A percentile compares a stretch with the other conserved stretches of the same genome.
Evolutionary conservation across 2,888 invertebrate genomes (phyloP).

Genomic region (Ypsolopha scabrella): DNA sequence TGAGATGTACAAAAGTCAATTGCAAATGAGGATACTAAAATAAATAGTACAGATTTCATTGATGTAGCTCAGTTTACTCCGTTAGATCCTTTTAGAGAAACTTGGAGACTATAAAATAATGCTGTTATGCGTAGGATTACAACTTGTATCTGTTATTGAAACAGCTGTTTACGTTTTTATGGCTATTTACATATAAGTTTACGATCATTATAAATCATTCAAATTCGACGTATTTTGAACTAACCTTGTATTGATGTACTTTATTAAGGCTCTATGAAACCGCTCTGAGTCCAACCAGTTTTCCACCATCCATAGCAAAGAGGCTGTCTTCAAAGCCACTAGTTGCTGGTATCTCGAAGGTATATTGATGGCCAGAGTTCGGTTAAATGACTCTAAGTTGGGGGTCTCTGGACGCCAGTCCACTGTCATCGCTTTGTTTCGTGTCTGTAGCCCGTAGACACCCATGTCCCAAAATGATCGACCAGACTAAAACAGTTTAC

Average conservation of each 20-base stretch:
- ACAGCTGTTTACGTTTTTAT: no score
- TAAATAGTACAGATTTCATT: no score
- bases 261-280: constrained; percentile 38
- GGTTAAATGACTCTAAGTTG: constrained; percentile 37
- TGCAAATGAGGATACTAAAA: no score
- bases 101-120: no score
- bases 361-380: constrained; percentile 41
- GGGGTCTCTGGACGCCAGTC: constrained; percentile 47
- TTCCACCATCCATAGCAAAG: constrained; percentile 58
- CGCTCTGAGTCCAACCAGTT: constrained; percentile 51
- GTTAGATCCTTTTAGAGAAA: no score
- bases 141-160: no score
- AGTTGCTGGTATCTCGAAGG: constrained; percentile 38
- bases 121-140: no score
- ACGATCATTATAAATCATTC: no score
- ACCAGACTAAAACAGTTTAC: not conserved
- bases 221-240: not conserved
- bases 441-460: constrained; percentile 42
- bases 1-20: no score
- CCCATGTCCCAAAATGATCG: constrained; percentile 14
- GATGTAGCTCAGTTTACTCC: no score
- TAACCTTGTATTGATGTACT: constrained; percentile 44
- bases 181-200: no score
- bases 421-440: constrained; percentile 42
- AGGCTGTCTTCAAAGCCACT: constrained; percentile 53